Evolutionary conservation across 2,113 vertebrate genomes (phyloP), one percentile per base, ranked within the genome.

Genomic region (Mirza zaza): DNA sequence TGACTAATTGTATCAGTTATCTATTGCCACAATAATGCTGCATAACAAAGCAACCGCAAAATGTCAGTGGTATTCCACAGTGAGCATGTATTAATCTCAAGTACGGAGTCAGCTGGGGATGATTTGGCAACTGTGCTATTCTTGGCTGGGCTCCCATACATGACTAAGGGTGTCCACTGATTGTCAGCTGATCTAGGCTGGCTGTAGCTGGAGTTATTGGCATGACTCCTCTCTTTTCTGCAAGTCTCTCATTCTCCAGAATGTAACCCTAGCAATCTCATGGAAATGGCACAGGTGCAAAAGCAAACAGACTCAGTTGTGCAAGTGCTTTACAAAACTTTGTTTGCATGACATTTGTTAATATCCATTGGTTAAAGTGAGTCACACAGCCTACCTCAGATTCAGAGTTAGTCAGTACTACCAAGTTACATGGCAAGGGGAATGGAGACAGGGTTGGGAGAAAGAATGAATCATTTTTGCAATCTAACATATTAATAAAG

Each of bases 341-440:
- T 88, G 91, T 85, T 92, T 94, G 73, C 27, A 48, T 92, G 80
- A 87, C 94, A 89, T 96, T 96, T 96, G 57, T 36, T 95, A 86
- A 91, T 39, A 52, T 91, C 32, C 61, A 32, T 88, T 83, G 87
- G 84, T 91, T 68, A 90, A 89, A 96, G 32, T 96, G 95, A 95
- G 79, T 94, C 94, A 96, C 39, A 76, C 48, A 77, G 15, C 25
- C 90, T 63, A 27, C 25, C 73, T 77, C 65, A 77, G 81, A 88
- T 42, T 34, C 57, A 71, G 17, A 63, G 25, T 85, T 29, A 45
- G 52, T 82, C 39, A 79, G 57, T 55, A 23, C 7, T 57, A 55
- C 55, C 4, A n/a, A 80, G 59, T 77, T 65, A 73, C 57, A 52
- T 2, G 12, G 77, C 73, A 84, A 93, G 57, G 25, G 45, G 18